A percentile compares a stretch with the other conserved stretches of the same genome.
These are phyloP conservation scores for Osmerus mordax DNA, from an alignment of 2,113 vertebrate genomes.

Conservation along the genomic window DNA sequence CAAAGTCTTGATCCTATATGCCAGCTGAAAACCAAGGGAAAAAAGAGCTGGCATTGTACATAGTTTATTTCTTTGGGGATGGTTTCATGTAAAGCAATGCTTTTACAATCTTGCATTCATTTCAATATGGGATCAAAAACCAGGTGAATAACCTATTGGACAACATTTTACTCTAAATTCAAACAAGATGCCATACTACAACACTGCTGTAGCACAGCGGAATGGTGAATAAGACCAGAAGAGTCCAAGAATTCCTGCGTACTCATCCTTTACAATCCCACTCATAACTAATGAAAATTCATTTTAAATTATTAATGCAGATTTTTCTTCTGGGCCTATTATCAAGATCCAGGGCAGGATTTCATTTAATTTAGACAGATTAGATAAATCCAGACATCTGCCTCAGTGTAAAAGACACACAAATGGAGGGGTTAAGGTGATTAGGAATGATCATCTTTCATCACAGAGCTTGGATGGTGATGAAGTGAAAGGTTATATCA, in stretches of 20 bases:
- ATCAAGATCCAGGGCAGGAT: conserved; percentile 61
- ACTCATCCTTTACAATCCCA: conserved; percentile 19
- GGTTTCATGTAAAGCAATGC: neutral
- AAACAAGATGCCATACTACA: too few species aligned
- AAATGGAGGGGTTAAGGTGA: conserved; percentile 44
- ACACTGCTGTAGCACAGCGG: too few species aligned
- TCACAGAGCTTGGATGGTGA: conserved; percentile 38
- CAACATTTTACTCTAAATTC: too few species aligned
- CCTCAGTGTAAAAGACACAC: conserved; percentile 17
- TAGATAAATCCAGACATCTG: conserved; percentile 54
- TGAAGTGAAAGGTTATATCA: conserved; percentile 51
- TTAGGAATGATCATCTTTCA: conserved; percentile 55
- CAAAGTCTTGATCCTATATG: conserved; percentile 34
- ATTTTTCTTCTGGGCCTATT: conserved; percentile 70
- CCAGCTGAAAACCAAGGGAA: conserved; percentile 33
- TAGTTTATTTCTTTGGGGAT: neutral
- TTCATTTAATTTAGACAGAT: conserved; percentile 67
- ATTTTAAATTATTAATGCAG: conserved; percentile 69
- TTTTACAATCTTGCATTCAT: neutral
- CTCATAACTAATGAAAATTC: conserved; percentile 65
- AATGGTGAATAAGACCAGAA: too few species aligned
- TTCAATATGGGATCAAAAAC: too few species aligned
- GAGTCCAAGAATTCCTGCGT: neutral
- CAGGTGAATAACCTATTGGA: too few species aligned
- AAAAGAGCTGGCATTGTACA: too few species aligned